A percentile compares a stretch with the other conserved stretches of the same genome.
These are phyloP conservation scores for Microtus montanus DNA, from an alignment of 2,113 vertebrate genomes.

Conservation along the genomic window DNA sequence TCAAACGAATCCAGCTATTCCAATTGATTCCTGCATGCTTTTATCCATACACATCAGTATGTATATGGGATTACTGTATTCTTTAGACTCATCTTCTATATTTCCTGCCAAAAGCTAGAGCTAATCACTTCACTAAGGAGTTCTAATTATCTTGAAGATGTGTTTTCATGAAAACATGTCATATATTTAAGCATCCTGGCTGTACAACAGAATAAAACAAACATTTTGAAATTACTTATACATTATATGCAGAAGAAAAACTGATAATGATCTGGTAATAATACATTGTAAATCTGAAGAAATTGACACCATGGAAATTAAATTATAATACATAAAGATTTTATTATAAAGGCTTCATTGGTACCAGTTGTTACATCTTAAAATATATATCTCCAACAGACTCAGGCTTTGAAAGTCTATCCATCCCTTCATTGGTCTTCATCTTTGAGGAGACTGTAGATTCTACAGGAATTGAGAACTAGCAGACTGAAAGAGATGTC, in stretches of 20 bases:
- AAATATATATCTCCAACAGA: background rate
- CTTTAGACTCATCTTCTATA: background rate
- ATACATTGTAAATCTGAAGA: background rate
- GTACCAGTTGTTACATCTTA: background rate
- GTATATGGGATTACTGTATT: background rate
- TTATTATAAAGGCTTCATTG: background rate
- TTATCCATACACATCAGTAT: background rate
- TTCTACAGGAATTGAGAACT: background rate
- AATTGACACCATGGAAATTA: background rate
- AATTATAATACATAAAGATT: background rate
- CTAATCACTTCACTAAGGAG: background rate
- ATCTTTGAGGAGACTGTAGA: background rate
- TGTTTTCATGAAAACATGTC: conserved; percentile 11
- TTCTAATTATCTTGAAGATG: background rate
- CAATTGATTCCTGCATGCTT: background rate
- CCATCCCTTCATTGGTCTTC: too few relatives aligned
- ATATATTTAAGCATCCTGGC: background rate
- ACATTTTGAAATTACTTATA: background rate
- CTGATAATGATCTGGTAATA: background rate
- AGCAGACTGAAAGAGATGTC: background rate
- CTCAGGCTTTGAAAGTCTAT: background rate
- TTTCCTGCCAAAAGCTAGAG: background rate
- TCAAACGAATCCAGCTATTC: background rate
- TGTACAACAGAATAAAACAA: conserved; percentile 10
- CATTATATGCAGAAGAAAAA: background rate